Evolutionary conservation across 2,888 invertebrate species (phyloP).

Genomic region (Tetragnatha montana): DNA sequence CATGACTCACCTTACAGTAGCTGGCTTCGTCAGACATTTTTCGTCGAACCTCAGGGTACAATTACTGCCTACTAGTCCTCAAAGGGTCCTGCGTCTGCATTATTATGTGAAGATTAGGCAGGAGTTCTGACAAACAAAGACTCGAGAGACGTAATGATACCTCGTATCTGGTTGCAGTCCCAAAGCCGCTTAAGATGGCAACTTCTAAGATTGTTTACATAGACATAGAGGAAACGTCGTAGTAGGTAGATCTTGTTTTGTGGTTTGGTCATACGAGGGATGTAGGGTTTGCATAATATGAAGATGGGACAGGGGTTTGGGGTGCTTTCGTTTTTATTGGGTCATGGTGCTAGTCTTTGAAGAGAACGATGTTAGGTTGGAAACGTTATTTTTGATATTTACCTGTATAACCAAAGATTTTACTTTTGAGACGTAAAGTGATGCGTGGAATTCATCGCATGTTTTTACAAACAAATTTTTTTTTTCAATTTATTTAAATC

Average conservation of each 20-base stretch:
- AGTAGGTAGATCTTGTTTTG: background rate
- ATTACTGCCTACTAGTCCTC: background rate
- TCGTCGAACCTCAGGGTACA: background rate
- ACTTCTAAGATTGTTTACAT: conserved; percentile 21
- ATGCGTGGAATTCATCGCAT: no score
- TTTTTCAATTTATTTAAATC: no score
- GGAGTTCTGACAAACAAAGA: conserved; percentile 11
- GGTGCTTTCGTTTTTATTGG: no score
- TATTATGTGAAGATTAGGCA: background rate
- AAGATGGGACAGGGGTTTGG: no score
- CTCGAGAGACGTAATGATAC: conserved; percentile 1
- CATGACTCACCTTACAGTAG: background rate
- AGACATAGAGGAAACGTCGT: no score
- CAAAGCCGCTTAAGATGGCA: conserved; percentile 8
- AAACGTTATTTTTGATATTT: no score
- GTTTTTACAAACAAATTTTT: no score
- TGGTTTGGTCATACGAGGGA: background rate
- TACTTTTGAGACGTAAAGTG: no score
- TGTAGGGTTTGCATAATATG: no score
- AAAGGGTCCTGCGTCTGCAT: conserved; percentile 4
- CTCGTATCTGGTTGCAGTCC: conserved; percentile 3
- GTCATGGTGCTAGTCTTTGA: no score
- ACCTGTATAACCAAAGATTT: no score
- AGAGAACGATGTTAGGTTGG: no score
- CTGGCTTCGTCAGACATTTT: background rate